Percentiles rank a stretch among this genome's conserved stretches.
These are phyloP conservation scores for Drosophila nigritarsus DNA, from an alignment of 2,888 invertebrate genomes.

Conservation along the genomic window DNA sequence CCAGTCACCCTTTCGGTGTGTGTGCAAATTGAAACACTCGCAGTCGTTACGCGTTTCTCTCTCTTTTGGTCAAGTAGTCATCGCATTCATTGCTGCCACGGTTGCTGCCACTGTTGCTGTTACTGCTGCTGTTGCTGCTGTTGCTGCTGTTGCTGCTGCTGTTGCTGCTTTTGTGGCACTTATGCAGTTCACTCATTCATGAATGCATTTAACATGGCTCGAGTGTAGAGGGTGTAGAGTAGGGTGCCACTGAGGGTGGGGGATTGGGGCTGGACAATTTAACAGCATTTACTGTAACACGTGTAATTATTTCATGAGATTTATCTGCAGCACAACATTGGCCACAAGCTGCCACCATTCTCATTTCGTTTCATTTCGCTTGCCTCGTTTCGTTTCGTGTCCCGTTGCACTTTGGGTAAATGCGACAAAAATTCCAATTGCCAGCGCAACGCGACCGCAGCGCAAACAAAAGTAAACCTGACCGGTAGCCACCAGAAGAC, in stretches of 20 bases:
- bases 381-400: conserved; percentile 19
- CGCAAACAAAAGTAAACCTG: conserved; percentile 64
- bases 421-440: conserved; percentile 85
- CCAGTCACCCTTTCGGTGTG: conserved; percentile 2
- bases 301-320: conserved; percentile 85
- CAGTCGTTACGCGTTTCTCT: conserved; percentile 52
- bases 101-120: conserved; percentile 18
- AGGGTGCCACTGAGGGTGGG: neutral
- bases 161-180: conserved; percentile 54
- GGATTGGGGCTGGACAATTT: conserved; percentile 64
- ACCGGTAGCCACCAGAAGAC: conserved; percentile 4
- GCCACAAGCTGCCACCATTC: conserved; percentile 64
- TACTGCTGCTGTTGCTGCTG: conserved; percentile 31
- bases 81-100: conserved; percentile 35
- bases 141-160: conserved; percentile 29
- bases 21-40: conserved; percentile 76
- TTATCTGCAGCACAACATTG: conserved; percentile 82
- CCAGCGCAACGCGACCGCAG: conserved; percentile 56
- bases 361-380: neutral
- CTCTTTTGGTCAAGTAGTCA: conserved; percentile 44
- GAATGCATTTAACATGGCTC: conserved; percentile 76
- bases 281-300: conserved; percentile 84
- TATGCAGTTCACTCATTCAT: conserved; percentile 76
- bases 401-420: conserved; percentile 80
- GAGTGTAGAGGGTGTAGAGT: conserved; percentile 4